Conservation (phyloP, 64 coral and sea anemone species). For the Anthopleura sola region DNA sequence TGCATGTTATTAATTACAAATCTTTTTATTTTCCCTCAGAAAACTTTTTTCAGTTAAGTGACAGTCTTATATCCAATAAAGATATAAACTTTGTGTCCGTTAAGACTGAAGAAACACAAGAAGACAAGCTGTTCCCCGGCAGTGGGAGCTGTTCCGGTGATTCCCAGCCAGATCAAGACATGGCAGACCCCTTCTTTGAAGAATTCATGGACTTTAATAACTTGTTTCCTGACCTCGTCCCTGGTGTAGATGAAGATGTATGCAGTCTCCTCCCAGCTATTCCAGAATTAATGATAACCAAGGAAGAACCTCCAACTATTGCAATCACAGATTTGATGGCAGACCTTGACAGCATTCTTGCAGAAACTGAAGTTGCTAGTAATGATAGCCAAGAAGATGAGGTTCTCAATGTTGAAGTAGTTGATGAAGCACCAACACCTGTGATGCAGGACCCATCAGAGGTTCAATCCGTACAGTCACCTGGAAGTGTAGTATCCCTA, state of each 20-base stretch:
- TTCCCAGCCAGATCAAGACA: constrained; percentile 19
- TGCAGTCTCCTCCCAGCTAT: not conserved
- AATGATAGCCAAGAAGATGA: constrained; percentile 9
- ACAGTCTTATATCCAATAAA: not conserved
- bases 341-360: not conserved
- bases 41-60: constrained; percentile 6
- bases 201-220: constrained; percentile 63
- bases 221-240: constrained; percentile 66
- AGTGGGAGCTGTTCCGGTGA: not conserved
- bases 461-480: not conserved
- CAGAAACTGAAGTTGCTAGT: constrained; percentile 3
- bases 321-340: not conserved
- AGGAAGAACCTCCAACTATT: constrained; percentile 7
- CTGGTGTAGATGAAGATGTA: constrained; percentile 18
- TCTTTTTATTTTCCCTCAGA: not conserved
- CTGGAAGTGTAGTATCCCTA: not conserved
- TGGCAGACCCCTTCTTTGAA: constrained; percentile 76
- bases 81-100: not conserved
- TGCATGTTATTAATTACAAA: not conserved
- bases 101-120: constrained; percentile 23
- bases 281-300: constrained; percentile 25
- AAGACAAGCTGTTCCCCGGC: not conserved
- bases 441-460: not conserved
- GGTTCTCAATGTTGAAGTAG: constrained; percentile 23
- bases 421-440: constrained; percentile 21